Conservation (phyloP, 2,888 invertebrate genomes). For the Cataglyphis livida region DNA sequence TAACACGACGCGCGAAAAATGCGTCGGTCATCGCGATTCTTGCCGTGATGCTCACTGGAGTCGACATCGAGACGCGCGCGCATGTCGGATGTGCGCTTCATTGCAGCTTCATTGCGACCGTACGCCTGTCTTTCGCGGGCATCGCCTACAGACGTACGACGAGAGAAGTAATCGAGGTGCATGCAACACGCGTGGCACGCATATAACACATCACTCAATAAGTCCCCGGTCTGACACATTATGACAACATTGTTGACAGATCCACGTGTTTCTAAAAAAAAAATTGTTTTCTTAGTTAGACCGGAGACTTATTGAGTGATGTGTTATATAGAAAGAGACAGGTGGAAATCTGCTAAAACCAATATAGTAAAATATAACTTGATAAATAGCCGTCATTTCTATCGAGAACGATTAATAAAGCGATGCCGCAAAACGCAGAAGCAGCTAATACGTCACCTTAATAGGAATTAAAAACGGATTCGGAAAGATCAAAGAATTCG, state of each 20-base stretch:
- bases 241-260: too few species aligned
- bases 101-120: conserved; percentile 57
- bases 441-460: conserved; percentile 4
- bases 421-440: neutral
- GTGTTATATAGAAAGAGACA: neutral
- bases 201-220: neutral
- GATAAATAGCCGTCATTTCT: conserved; percentile 39
- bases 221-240: too few species aligned
- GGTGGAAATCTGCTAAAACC: conserved; percentile 29
- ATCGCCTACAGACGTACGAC: conserved; percentile 25
- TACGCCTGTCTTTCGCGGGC: conserved; percentile 64
- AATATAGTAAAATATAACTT: conserved; percentile 56
- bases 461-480: neutral
- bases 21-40: conserved; percentile 65
- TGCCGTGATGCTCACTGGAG: conserved; percentile 63
- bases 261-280: too few species aligned
- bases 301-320: too few species aligned
- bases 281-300: too few species aligned
- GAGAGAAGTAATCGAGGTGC: neutral
- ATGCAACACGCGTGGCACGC: conserved; percentile 11
- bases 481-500: neutral
- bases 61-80: conserved; percentile 64
- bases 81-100: conserved; percentile 74
- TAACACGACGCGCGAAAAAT: conserved; percentile 22
- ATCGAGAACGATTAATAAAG: conserved; percentile 28